These are phyloP conservation scores for Myiagra hebetior DNA, from an alignment of 2,113 vertebrate genomes.

Conservation along the genomic window DNA sequence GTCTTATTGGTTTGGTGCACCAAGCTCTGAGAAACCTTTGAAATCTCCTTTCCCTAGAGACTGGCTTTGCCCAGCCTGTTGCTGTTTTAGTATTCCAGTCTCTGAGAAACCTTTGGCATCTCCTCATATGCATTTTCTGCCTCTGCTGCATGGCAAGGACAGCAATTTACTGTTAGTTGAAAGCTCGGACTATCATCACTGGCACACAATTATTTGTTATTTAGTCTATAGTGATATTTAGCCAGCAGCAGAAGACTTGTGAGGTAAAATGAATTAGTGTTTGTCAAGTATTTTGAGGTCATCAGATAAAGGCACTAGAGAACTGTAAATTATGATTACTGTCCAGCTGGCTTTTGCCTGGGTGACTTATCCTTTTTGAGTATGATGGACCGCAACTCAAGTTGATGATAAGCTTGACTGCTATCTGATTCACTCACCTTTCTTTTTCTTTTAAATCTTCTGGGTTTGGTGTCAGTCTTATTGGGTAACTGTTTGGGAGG, in stretches of 20 bases:
- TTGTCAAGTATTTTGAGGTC: neutral
- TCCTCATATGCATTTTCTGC: neutral
- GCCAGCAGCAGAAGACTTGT: neutral
- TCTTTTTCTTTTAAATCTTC: neutral
- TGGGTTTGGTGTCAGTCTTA: neutral
- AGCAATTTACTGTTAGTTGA: neutral
- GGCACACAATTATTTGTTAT: neutral
- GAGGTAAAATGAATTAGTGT: neutral
- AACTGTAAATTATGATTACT: neutral
- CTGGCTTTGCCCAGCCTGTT: neutral
- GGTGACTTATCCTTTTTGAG: neutral
- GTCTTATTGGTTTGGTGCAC: neutral
- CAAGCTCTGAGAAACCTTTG: neutral
- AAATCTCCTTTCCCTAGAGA: neutral
- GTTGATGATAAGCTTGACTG: neutral
- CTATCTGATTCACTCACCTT: fast-evolving
- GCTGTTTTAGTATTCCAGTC: neutral
- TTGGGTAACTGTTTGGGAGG: neutral
- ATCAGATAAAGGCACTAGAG: neutral
- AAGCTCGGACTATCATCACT: neutral
- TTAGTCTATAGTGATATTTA: neutral
- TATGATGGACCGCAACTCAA: neutral
- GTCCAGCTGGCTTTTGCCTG: neutral
- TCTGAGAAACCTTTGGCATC: neutral
- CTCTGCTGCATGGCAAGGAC: neutral